phyloP scores from a whole-genome alignment of 2,888 invertebrate species.

The Volucella inflata region DNA sequence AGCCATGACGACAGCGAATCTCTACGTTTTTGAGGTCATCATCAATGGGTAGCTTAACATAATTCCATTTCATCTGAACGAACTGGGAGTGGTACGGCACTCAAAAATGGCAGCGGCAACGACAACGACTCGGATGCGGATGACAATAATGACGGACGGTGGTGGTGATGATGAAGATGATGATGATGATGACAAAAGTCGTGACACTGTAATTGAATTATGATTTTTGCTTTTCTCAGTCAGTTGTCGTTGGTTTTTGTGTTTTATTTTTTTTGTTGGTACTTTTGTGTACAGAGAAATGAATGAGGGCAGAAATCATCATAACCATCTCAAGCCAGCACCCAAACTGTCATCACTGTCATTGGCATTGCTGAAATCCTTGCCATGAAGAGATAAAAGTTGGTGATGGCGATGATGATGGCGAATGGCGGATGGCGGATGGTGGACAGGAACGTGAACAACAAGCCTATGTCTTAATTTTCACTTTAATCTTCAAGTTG shows the following conservation, averaged over 20 bases:
- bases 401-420: conserved; percentile 37
- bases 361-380: conserved; percentile 42
- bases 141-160: conserved; percentile 22
- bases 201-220: conserved; percentile 75
- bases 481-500: conserved; percentile 37
- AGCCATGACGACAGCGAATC: conserved; percentile 27
- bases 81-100: conserved; percentile 69
- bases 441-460: conserved; percentile 25
- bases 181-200: conserved; percentile 73
- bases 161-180: conserved; percentile 34
- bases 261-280: conserved; percentile 35
- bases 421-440: neutral
- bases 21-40: conserved; percentile 74
- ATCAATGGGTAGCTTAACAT: conserved; percentile 73
- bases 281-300: conserved; percentile 54
- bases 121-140: conserved; percentile 15
- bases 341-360: conserved; percentile 41
- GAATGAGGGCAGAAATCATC: conserved; percentile 73
- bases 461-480: conserved; percentile 62
- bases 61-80: conserved; percentile 71
- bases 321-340: conserved; percentile 53
- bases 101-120: conserved; percentile 2
- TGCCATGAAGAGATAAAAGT: conserved; percentile 8
- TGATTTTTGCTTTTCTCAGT: conserved; percentile 61
- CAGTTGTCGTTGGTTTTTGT: conserved; percentile 22